Evolutionary conservation across 2,113 vertebrate genomes (phyloP).

Genomic region (Pygoscelis antarcticus): DNA sequence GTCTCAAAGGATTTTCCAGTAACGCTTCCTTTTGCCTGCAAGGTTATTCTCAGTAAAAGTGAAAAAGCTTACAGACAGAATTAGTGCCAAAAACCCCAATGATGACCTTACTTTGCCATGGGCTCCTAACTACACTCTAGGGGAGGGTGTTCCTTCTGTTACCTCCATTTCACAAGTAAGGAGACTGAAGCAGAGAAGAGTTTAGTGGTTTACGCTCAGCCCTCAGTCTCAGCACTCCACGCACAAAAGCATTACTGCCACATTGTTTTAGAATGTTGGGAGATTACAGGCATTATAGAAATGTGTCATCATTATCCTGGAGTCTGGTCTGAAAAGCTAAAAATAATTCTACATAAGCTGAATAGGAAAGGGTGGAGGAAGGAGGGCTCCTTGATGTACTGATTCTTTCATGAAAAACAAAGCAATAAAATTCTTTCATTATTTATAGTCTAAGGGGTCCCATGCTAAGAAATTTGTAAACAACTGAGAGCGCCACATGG

Average conservation of each 20-base stretch:
- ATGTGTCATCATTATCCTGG: not conserved
- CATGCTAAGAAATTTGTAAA: conserved; percentile 58
- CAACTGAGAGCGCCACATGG: conserved; percentile 36
- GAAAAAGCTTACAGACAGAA: not conserved
- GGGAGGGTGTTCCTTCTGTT: not conserved
- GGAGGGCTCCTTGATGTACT: conserved; percentile 41
- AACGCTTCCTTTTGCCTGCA: not conserved
- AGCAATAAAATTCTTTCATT: conserved; percentile 3
- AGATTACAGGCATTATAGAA: not conserved
- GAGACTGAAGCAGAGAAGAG: not conserved
- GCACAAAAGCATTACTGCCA: not conserved
- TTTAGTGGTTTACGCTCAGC: not conserved
- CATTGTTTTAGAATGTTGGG: not conserved
- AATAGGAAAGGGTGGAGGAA: conserved; percentile 61
- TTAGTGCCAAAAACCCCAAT: not conserved
- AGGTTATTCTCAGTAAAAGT: not conserved
- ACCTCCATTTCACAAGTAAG: not conserved
- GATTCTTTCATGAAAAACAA: conserved; percentile 37
- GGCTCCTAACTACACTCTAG: not conserved
- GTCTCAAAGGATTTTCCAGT: not conserved
- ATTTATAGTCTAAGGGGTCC: conserved; percentile 51
- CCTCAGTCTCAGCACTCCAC: not conserved
- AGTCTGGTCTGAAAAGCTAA: conserved; percentile 1
- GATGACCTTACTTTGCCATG: not conserved
- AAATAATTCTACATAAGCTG: conserved; percentile 22